A percentile compares a stretch with the other conserved stretches of the same genome.
phyloP scores from a whole-genome alignment of 2,113 vertebrate species.

The Protomyctophum bolini region DNA sequence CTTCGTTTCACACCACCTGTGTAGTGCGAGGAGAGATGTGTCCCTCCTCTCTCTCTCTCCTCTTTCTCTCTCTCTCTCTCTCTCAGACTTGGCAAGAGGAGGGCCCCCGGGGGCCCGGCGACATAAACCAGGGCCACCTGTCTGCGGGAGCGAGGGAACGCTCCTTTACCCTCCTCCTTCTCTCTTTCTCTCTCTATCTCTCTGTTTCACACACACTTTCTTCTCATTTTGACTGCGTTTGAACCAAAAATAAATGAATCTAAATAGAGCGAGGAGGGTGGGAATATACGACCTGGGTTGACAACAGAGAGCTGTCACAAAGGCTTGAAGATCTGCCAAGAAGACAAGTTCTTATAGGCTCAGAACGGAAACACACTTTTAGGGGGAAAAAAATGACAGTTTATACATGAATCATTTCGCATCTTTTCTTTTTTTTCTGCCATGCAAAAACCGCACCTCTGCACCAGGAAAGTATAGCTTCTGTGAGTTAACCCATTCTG shows the following conservation, averaged over 20 bases:
- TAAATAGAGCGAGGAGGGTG: slow-evolving; percentile 81
- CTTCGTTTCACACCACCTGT: slow-evolving; percentile 78
- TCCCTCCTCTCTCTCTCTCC: slow-evolving; percentile 68
- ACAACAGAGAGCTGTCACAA: slow-evolving; percentile 68
- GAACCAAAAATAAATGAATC: slow-evolving; percentile 80
- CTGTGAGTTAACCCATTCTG: too few relatives aligned
- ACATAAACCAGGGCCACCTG: slow-evolving; percentile 80
- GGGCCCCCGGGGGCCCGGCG: slow-evolving; percentile 67
- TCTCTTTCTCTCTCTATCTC: background rate
- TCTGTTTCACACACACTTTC: slow-evolving; percentile 25
- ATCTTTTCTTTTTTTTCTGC: slow-evolving; percentile 18
- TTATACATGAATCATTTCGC: slow-evolving; percentile 62
- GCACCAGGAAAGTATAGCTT: slow-evolving; percentile 12
- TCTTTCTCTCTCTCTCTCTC: slow-evolving; percentile 44
- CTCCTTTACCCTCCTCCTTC: slow-evolving; percentile 67
- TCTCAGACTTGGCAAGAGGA: slow-evolving; percentile 64
- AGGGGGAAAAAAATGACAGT: slow-evolving; percentile 54
- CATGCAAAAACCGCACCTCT: slow-evolving; percentile 31
- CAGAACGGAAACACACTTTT: slow-evolving; percentile 56
- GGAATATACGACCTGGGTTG: slow-evolving; percentile 71
- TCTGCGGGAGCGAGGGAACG: slow-evolving; percentile 64
- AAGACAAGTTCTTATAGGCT: slow-evolving; percentile 21
- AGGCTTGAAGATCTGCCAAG: slow-evolving; percentile 53
- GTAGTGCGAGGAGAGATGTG: slow-evolving; percentile 65
- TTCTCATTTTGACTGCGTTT: slow-evolving; percentile 72